These are phyloP conservation scores for Drosophila kanekoi DNA, from an alignment of 2,888 invertebrate species.

Conservation along the genomic window DNA sequence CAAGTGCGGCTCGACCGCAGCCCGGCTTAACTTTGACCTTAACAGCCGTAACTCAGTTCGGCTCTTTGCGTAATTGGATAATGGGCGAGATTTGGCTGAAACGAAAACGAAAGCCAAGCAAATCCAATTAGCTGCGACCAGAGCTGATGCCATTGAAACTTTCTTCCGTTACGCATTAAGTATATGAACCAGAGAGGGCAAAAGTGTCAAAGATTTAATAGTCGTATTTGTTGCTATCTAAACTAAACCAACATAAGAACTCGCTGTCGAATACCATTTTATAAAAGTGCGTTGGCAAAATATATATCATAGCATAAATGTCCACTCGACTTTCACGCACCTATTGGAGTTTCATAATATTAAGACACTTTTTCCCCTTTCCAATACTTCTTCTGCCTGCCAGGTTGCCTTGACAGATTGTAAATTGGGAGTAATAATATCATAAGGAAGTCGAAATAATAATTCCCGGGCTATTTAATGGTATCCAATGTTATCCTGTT, in stretches of 20 bases:
- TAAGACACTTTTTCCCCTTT: too few species aligned
- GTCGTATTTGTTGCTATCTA: not conserved
- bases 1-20: slow-evolving; percentile 45
- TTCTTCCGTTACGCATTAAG: slow-evolving; percentile 5
- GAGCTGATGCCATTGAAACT: slow-evolving; percentile 27
- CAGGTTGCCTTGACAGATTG: too few species aligned
- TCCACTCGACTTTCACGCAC: too few species aligned
- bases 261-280: too few species aligned
- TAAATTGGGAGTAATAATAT: too few species aligned
- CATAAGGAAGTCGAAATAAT: not conserved
- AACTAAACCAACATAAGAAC: not conserved
- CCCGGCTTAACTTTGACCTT: slow-evolving; percentile 65
- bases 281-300: not conserved
- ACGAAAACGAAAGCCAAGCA: slow-evolving; percentile 40
- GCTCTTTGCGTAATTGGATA: slow-evolving; percentile 73
- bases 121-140: slow-evolving; percentile 63
- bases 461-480: not conserved
- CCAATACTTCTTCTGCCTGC: too few species aligned
- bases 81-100: slow-evolving; percentile 57
- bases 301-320: too few species aligned
- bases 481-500: not conserved
- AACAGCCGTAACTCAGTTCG: slow-evolving; percentile 49
- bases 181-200: not conserved
- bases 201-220: slow-evolving; percentile 9
- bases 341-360: too few species aligned